phyloP scores from a whole-genome alignment of 2,113 vertebrate species.

The human region GRCh38 chr4:120269501-120270000 shows the following conservation, averaged over 20 bases:
- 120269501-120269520: not conserved
- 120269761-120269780: not conserved
- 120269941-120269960: not conserved
- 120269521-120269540: not conserved
- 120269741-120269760: not conserved
- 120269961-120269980: not conserved
- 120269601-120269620: not conserved
- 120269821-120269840: not conserved
- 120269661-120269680: not conserved
- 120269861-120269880: not conserved
- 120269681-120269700: not conserved
- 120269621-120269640: not conserved
- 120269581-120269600: not conserved
- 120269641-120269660: not conserved
- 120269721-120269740: not conserved
- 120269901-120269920: not conserved
- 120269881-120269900: not conserved
- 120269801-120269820: not conserved
- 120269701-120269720: not conserved
- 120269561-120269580: not conserved
- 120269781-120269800: slow-evolving; percentile 16
- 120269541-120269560: not conserved
- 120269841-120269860: not conserved
- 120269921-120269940: not conserved
- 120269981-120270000: not conserved